Evolutionary conservation across 2,797 vertebrate genomes (phyloP).

Genomic region (Discoglossus pictus): DNA sequence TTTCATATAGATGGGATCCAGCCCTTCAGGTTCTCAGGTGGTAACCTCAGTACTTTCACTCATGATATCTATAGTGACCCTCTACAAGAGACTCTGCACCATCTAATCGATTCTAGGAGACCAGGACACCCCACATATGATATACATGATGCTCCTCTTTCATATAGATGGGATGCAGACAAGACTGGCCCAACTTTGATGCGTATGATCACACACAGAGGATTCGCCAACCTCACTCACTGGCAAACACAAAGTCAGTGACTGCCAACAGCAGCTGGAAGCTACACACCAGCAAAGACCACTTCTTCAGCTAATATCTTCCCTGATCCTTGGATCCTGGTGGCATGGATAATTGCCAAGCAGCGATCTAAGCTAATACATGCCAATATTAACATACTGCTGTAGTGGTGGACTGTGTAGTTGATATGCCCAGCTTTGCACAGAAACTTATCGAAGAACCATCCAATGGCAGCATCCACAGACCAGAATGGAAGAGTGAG

Average conservation of each 20-base stretch:
- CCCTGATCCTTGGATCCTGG: conserved; percentile 85
- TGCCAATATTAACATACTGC: conserved; percentile 94
- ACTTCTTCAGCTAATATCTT: conserved; percentile 85
- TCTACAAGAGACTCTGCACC: too few species aligned
- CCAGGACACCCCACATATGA: too few species aligned
- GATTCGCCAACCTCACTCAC: conserved; percentile 59
- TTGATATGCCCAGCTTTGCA: conserved; percentile 91
- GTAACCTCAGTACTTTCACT: too few species aligned
- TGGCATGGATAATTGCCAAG: conserved; percentile 91
- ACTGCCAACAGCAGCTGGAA: conserved; percentile 88
- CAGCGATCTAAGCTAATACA: conserved; percentile 96
- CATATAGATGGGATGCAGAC: too few species aligned
- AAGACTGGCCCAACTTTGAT: too few species aligned
- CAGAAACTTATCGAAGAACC: conserved; percentile 87
- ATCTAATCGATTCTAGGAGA: too few species aligned
- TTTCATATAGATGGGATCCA: too few species aligned
- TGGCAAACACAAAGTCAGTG: conserved; percentile 89
- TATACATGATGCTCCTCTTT: too few species aligned
- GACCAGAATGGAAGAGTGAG: conserved; percentile 96
- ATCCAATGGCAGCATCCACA: conserved; percentile 83
- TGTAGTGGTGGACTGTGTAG: conserved; percentile 95
- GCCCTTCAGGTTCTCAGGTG: too few species aligned
- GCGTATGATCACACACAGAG: conserved; percentile 81
- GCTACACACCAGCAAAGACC: conserved; percentile 92
- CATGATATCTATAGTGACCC: too few species aligned